Percentiles rank a stretch among this genome's conserved stretches.
Conservation (phyloP, 2,888 invertebrate genomes). For the Cheilosia soror region DNA sequence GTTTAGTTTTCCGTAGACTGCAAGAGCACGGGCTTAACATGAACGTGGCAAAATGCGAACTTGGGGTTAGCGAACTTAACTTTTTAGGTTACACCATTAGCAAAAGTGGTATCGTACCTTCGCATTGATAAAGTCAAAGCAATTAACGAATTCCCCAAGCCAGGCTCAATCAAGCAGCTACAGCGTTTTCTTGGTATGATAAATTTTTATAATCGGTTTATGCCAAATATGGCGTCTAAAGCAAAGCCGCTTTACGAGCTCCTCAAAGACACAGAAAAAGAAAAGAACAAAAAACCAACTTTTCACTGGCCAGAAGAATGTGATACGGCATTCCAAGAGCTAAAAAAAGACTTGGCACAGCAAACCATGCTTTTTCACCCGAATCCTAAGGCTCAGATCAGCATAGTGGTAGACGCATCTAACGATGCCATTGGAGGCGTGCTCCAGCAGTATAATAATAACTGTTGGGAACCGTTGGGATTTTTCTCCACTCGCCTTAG, state of each 20-base stretch:
- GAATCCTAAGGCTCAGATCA: conserved; percentile 2
- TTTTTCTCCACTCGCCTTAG: conserved; percentile 31
- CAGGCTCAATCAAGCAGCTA: background rate
- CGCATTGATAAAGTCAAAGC: background rate
- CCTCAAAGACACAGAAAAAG: background rate
- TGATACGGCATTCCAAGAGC: conserved; percentile 17
- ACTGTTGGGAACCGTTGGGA: conserved; percentile 16
- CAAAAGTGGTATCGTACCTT: background rate
- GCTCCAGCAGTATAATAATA: conserved; percentile 20
- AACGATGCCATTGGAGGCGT: conserved; percentile 46
- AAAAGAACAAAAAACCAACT: background rate
- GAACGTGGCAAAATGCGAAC: conserved; percentile 3
- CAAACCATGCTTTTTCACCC: conserved; percentile 37
- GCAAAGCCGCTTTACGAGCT: conserved; percentile 5
- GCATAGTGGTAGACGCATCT: conserved; percentile 30
- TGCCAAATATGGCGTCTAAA: conserved; percentile 3
- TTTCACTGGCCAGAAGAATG: conserved; percentile 19
- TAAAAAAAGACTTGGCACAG: conserved; percentile 11
- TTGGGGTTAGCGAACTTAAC: no score
- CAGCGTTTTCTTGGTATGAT: background rate
- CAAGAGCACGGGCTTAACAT: conserved; percentile 27
- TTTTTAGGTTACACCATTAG: no score
- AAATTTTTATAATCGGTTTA: background rate
- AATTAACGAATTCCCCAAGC: background rate
- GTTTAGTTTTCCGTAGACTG: conserved; percentile 15